Percentiles rank a stretch among this genome's conserved stretches.
Conservation (phyloP, 53 echinoderm and acorn worm species). For the Antedon mediterranea region DNA sequence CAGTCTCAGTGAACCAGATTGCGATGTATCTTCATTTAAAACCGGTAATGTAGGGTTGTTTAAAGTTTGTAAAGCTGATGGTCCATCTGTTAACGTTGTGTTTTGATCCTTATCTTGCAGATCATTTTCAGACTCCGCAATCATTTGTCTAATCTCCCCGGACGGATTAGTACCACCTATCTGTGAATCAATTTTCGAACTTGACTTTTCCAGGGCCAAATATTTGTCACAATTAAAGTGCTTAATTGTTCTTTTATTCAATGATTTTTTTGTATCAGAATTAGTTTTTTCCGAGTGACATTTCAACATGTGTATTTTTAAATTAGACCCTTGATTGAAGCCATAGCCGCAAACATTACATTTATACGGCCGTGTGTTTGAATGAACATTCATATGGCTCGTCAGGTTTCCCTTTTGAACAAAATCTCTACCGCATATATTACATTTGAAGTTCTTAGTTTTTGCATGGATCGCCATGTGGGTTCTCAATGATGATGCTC, state of each 20-base stretch:
- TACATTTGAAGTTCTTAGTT: neutral
- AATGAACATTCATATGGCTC: neutral
- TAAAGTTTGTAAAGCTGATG: no score
- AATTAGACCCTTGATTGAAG: neutral
- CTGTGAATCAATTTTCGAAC: neutral
- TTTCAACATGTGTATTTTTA: neutral
- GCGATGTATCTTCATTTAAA: neutral
- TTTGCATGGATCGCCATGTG: neutral
- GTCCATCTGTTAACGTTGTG: no score
- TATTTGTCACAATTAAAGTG: neutral
- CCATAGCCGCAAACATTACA: neutral
- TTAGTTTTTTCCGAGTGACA: neutral
- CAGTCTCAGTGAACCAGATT: neutral
- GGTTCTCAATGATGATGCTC: neutral
- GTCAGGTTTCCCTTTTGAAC: neutral
- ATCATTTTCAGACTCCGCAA: neutral
- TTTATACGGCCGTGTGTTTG: neutral
- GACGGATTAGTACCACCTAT: neutral
- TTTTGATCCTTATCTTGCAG: neutral
- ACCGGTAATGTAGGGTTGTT: neutral
- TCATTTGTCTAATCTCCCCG: neutral
- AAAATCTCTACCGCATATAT: neutral
- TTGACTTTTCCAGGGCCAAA: neutral
- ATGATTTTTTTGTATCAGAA: neutral
- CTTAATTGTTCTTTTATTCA: neutral